Percentiles rank a stretch among this genome's conserved stretches.
Conservation (phyloP, 2,113 vertebrate genomes). For the Cottus gobio region DNA sequence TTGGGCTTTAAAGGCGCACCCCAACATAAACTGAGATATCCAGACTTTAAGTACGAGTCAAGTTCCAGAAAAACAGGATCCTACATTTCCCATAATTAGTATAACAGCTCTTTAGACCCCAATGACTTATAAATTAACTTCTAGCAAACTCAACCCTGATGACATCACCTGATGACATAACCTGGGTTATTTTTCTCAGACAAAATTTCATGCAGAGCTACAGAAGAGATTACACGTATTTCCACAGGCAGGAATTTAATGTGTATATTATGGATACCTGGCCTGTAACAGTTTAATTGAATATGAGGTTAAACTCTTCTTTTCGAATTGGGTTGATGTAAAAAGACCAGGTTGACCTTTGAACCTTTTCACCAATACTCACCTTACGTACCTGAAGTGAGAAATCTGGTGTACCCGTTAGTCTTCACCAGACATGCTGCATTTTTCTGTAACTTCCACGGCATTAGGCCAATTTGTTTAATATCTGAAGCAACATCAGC, state of each 20-base stretch:
- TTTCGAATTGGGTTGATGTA: background rate
- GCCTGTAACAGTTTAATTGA: background rate
- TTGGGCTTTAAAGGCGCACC: background rate
- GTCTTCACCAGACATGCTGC: background rate
- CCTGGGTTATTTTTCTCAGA: conserved; percentile 26
- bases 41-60: background rate
- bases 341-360: conserved; percentile 1
- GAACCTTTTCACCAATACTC: background rate
- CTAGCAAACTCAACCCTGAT: conserved; percentile 1
- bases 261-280: background rate
- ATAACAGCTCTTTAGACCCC: background rate
- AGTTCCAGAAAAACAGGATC: background rate
- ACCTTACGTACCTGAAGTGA: background rate
- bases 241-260: too few relatives aligned
- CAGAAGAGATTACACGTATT: background rate
- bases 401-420: background rate
- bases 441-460: background rate
- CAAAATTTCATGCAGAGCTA: background rate
- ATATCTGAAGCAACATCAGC: conserved; percentile 5
- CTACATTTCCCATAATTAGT: background rate
- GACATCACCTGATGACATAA: conserved; percentile 54
- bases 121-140: background rate
- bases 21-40: background rate
- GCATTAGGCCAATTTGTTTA: background rate
- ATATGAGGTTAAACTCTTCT: background rate